A percentile compares a stretch with the other conserved stretches of the same genome.
Evolutionary conservation across 2,888 invertebrate species (phyloP).

Genomic region (Dyspetes luteomarginatus): DNA sequence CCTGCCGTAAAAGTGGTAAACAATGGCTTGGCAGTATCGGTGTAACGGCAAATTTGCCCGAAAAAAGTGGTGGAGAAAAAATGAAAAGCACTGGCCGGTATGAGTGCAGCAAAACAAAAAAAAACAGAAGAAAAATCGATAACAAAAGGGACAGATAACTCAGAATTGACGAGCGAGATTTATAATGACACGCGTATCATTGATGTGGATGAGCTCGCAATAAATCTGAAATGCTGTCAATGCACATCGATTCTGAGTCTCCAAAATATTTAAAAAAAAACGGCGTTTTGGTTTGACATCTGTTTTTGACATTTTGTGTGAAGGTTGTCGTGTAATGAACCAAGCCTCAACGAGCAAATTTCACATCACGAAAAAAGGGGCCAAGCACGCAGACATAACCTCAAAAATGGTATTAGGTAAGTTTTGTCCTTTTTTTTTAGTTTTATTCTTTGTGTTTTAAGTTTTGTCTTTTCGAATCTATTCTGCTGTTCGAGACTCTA

Average conservation of each 20-base stretch:
- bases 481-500: background rate
- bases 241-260: conserved; percentile 4
- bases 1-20: background rate
- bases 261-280: background rate
- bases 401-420: conserved; percentile 31
- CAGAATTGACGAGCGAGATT: background rate
- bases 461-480: conserved; percentile 1
- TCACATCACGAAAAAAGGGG: background rate
- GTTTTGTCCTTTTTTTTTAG: background rate
- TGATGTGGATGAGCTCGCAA: background rate
- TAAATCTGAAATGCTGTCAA: background rate
- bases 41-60: background rate
- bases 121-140: no score
- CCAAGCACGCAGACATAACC: conserved; percentile 17
- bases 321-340: conserved; percentile 13
- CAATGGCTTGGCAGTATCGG: background rate
- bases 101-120: no score
- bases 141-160: no score
- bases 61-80: no score
- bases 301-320: background rate
- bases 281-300: background rate
- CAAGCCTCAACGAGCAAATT: background rate
- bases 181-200: background rate
- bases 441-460: no score
- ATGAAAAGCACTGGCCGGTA: no score